Percentiles rank a stretch among this genome's conserved stretches.
phyloP scores from a whole-genome alignment of 2,113 vertebrate species.

The Chaetura pelagica region DNA sequence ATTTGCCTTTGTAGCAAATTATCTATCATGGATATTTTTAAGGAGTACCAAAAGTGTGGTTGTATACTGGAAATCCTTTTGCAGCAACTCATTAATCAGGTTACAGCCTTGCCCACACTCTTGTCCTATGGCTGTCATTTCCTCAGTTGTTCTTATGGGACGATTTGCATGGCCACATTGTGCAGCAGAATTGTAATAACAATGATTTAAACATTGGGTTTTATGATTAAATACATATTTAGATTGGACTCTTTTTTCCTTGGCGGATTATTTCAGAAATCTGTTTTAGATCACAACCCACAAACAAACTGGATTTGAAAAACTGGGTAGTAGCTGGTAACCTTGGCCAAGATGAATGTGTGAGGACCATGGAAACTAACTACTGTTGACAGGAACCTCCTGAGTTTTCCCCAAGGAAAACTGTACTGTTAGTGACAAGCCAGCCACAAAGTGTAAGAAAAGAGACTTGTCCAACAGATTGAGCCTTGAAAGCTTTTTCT shows the following conservation, averaged over 20 bases:
- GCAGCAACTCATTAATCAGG: not conserved
- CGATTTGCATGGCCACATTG: not conserved
- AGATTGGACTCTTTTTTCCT: not conserved
- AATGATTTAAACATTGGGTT: not conserved
- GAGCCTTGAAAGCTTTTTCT: not conserved
- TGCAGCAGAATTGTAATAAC: not conserved
- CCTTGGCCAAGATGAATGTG: not conserved
- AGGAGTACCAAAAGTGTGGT: fast-evolving
- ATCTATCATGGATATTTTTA: not conserved
- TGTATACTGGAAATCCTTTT: not conserved
- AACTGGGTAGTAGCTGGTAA: not conserved
- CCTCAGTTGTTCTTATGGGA: not conserved
- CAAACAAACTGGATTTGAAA: not conserved
- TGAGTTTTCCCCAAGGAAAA: not conserved
- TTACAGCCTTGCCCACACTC: not conserved
- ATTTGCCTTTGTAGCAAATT: not conserved
- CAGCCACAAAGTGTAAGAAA: not conserved
- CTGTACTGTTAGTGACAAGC: not conserved
- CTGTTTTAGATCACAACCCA: not conserved
- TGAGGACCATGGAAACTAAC: not conserved
- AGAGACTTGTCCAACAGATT: not conserved
- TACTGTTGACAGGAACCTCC: not conserved
- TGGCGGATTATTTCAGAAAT: not conserved
- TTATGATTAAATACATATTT: fast-evolving
- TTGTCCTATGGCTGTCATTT: not conserved